phyloP scores from a whole-genome alignment of 53 echinoderm and acorn worm species.

The Actinopyga echinites region DNA sequence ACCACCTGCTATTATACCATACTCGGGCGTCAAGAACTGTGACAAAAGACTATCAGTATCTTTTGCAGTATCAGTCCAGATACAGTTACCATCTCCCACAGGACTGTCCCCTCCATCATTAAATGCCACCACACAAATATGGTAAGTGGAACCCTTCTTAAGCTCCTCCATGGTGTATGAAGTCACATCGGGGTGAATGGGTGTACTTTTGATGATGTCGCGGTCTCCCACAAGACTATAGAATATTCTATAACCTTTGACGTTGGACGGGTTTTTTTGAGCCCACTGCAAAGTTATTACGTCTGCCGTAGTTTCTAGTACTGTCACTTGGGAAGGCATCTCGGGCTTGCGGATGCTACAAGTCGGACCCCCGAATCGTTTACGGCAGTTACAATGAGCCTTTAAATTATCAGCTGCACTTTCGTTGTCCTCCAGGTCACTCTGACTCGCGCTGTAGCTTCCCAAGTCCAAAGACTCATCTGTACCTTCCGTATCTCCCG shows the following conservation, averaged over 20 bases:
- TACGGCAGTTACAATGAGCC: conserved; percentile 64
- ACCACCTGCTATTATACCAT: conserved; percentile 74
- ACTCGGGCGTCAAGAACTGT: conserved; percentile 50
- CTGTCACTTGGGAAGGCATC: conserved; percentile 63
- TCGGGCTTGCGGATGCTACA: conserved; percentile 77
- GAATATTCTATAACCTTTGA: conserved; percentile 80
- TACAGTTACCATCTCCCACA: conserved; percentile 76
- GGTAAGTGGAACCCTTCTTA: conserved; percentile 71
- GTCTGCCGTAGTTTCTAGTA: conserved; percentile 57
- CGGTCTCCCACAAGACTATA: conserved; percentile 75
- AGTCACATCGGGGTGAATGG: conserved; percentile 78
- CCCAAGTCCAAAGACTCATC: not conserved
- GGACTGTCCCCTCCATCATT: conserved; percentile 82
- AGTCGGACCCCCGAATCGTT: conserved; percentile 67
- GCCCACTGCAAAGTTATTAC: conserved; percentile 77
- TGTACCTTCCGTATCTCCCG: not conserved
- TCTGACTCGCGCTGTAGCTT: conserved; percentile 14
- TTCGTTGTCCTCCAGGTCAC: not conserved
- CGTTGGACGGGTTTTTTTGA: conserved; percentile 30
- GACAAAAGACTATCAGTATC: conserved; percentile 33
- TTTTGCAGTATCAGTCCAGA: conserved; percentile 68
- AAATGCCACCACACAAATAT: conserved; percentile 86
- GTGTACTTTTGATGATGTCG: conserved; percentile 67
- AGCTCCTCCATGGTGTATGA: conserved; percentile 80
- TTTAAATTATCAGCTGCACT: not conserved